Percentiles rank a stretch among this genome's conserved stretches.
Conservation (phyloP, 1,140 invertebrate species). For the Pteromalus puparum region DNA sequence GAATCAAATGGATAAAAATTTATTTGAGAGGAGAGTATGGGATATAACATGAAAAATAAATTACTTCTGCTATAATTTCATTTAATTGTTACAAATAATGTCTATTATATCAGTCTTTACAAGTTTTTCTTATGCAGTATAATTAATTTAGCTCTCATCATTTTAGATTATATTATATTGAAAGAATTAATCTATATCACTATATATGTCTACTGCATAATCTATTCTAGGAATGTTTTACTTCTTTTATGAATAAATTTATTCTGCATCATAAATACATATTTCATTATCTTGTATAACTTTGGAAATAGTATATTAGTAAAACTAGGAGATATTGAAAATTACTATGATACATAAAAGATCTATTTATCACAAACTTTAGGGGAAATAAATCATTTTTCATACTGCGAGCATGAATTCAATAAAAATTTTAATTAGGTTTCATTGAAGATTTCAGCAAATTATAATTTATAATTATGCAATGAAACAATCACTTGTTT, state of each 20-base stretch:
- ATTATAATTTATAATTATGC: too few relatives aligned
- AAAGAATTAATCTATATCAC: background rate
- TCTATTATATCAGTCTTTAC: slow-evolving; percentile 4
- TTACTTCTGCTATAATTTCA: background rate
- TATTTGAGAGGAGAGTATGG: background rate
- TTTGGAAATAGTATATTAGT: background rate
- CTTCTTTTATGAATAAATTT: background rate
- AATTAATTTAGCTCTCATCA: background rate
- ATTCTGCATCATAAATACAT: background rate
- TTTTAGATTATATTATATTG: background rate
- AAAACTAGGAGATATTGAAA: background rate
- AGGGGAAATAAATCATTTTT: background rate
- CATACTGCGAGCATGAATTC: background rate
- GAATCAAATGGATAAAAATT: background rate
- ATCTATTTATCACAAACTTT: background rate
- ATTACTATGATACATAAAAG: background rate
- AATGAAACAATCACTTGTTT: too few relatives aligned
- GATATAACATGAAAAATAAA: background rate
- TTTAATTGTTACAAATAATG: background rate
- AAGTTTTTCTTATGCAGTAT: background rate
- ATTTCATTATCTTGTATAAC: background rate
- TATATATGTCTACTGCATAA: background rate
- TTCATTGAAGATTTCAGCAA: background rate
- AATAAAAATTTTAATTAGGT: background rate
- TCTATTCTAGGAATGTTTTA: background rate